Evolutionary conservation across 2,113 vertebrate genomes (phyloP).

Genomic region (Sardina pilchardus): DNA sequence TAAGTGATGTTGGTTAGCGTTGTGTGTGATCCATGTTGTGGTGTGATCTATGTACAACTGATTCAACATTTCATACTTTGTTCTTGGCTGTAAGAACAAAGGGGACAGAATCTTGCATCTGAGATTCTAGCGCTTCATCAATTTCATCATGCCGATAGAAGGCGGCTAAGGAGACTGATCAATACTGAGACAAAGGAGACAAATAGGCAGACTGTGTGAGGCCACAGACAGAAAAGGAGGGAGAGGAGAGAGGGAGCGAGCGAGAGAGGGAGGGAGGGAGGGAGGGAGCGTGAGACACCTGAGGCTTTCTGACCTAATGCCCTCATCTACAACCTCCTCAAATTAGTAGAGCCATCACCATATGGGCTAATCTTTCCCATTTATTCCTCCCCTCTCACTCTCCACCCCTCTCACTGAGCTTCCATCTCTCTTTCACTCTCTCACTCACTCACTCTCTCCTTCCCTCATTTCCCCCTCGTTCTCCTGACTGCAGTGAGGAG

Average conservation of each 20-base stretch:
- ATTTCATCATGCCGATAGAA: conserved; percentile 30
- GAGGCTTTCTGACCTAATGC: conserved; percentile 71
- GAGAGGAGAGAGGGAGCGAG: neutral
- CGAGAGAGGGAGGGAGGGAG: conserved; percentile 5
- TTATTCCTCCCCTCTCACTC: neutral
- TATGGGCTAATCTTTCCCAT: conserved; percentile 52
- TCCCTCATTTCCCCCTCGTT: neutral
- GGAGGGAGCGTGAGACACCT: conserved; percentile 55
- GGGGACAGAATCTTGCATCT: conserved; percentile 51
- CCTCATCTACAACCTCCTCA: conserved; percentile 60
- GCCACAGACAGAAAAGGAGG: conserved; percentile 23
- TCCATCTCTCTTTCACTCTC: neutral
- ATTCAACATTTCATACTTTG: neutral
- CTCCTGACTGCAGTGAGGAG: neutral
- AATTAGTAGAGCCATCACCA: conserved; percentile 62
- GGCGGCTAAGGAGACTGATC: conserved; percentile 40
- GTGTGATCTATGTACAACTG: too few species aligned
- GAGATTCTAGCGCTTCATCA: conserved; percentile 52
- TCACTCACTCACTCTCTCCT: neutral
- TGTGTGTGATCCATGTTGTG: too few species aligned
- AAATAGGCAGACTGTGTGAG: conserved; percentile 28
- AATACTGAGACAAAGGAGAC: conserved; percentile 21
- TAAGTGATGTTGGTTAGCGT: too few species aligned
- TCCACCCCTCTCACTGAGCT: neutral
- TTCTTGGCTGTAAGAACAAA: neutral